Conservation (phyloP, 2,888 invertebrate species). For the Pollenia griseotomentosa region DNA sequence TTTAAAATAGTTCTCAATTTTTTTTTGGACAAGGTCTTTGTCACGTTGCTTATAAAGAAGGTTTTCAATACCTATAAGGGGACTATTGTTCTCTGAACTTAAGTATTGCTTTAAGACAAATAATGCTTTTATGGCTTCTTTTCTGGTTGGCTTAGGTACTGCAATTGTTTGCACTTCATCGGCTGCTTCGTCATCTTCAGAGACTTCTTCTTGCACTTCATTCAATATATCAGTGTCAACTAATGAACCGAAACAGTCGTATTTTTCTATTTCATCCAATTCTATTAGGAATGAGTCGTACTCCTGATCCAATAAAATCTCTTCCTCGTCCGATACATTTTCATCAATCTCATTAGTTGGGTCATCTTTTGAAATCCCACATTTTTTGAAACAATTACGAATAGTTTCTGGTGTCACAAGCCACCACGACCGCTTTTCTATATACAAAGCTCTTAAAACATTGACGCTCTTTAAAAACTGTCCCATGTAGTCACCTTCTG, state of each 20-base stretch:
- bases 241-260: constrained; percentile 27
- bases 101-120: constrained; percentile 48
- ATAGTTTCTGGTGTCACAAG: not conserved
- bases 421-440: constrained; percentile 13
- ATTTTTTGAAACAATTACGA: constrained; percentile 43
- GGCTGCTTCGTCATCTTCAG: constrained; percentile 27
- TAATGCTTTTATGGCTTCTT: constrained; percentile 41
- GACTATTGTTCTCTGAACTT: constrained; percentile 28
- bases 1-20: no score
- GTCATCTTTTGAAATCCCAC: constrained; percentile 29
- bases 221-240: constrained; percentile 33
- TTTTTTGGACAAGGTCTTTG: no score
- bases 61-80: constrained; percentile 16
- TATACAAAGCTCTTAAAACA: constrained; percentile 34
- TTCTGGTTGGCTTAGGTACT: constrained; percentile 45
- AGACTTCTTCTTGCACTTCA: constrained; percentile 29
- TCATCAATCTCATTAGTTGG: constrained; percentile 14
- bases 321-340: not conserved
- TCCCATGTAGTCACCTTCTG: constrained; percentile 38
- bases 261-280: no score
- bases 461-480: constrained; percentile 28
- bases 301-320: no score
- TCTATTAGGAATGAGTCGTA: no score
- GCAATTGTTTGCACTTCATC: constrained; percentile 28
- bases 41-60: not conserved